These are phyloP conservation scores for Drosophila tanythrix DNA, from an alignment of 2,888 invertebrate genomes.

Conservation along the genomic window DNA sequence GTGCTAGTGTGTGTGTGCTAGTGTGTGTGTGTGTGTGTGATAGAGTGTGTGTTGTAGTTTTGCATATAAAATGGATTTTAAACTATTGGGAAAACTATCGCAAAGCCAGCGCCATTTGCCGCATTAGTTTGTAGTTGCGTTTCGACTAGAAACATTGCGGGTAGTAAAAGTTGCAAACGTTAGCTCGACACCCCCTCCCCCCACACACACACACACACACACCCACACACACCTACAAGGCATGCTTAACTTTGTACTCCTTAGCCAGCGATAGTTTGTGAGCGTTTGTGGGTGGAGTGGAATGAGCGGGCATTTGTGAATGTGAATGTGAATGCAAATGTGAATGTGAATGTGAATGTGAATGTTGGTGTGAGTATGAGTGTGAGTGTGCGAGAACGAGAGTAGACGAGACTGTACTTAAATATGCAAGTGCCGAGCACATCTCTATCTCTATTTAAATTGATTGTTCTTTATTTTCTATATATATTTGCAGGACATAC, in stretches of 20 bases:
- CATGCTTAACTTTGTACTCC: slow-evolving; percentile 37
- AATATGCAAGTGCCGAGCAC: slow-evolving; percentile 55
- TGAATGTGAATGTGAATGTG: slow-evolving; percentile 38
- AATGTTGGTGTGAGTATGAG: not conserved
- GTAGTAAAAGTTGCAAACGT: slow-evolving; percentile 48
- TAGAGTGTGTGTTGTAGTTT: slow-evolving; percentile 54
- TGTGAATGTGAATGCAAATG: slow-evolving; percentile 21
- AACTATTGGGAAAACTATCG: slow-evolving; percentile 79
- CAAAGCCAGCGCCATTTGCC: slow-evolving; percentile 63
- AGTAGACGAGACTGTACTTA: slow-evolving; percentile 70
- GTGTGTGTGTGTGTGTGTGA: slow-evolving; percentile 17
- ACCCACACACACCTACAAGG: not conserved
- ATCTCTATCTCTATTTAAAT: slow-evolving; percentile 72
- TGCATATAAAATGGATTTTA: slow-evolving; percentile 73
- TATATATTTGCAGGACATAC: not conserved
- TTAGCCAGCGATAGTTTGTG: slow-evolving; percentile 67
- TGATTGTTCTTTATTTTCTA: slow-evolving; percentile 63
- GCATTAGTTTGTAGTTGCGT: slow-evolving; percentile 63
- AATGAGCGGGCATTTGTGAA: slow-evolving; percentile 13
- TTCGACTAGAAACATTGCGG: slow-evolving; percentile 63
- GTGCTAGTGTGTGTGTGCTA: slow-evolving; percentile 19
- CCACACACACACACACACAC: not conserved
- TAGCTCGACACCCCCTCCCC: slow-evolving; percentile 1
- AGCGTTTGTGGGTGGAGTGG: slow-evolving; percentile 16
- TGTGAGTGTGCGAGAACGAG: slow-evolving; percentile 24